Evolutionary conservation across 2,113 vertebrate species (phyloP).

Genomic region (Ciconia boyciana): DNA sequence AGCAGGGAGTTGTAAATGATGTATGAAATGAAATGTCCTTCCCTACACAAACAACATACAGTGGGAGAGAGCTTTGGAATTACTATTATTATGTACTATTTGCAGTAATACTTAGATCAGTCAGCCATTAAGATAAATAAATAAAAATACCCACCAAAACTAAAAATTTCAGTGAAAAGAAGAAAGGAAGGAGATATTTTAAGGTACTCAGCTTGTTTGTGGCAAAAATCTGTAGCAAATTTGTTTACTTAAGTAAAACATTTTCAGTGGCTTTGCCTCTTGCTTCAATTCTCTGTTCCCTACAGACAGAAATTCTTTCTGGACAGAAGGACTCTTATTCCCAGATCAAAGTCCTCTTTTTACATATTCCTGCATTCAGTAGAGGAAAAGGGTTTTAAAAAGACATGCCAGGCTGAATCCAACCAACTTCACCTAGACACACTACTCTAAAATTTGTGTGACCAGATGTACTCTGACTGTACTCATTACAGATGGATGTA

Average conservation of each 20-base stretch:
- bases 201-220: not conserved
- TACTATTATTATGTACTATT: slow-evolving; percentile 30
- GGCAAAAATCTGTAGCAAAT: not conserved
- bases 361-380: not conserved
- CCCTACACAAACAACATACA: not conserved
- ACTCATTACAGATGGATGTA: not conserved
- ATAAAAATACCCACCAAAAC: not conserved
- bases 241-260: not conserved
- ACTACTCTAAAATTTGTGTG: not conserved
- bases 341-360: not conserved
- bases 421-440: not conserved
- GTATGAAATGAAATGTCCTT: slow-evolving; percentile 49
- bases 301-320: not conserved
- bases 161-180: not conserved
- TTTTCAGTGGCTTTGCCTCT: not conserved
- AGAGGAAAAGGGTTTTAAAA: not conserved
- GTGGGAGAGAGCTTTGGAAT: slow-evolving; percentile 14
- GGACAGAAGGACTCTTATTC: not conserved
- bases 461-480: not conserved
- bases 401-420: not conserved
- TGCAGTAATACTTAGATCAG: slow-evolving; percentile 16
- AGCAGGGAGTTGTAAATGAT: slow-evolving; percentile 34
- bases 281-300: not conserved
- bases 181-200: not conserved
- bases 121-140: slow-evolving; percentile 48